Conservation (phyloP, 2,797 vertebrate species). For the Hozukius guyotensis region DNA sequence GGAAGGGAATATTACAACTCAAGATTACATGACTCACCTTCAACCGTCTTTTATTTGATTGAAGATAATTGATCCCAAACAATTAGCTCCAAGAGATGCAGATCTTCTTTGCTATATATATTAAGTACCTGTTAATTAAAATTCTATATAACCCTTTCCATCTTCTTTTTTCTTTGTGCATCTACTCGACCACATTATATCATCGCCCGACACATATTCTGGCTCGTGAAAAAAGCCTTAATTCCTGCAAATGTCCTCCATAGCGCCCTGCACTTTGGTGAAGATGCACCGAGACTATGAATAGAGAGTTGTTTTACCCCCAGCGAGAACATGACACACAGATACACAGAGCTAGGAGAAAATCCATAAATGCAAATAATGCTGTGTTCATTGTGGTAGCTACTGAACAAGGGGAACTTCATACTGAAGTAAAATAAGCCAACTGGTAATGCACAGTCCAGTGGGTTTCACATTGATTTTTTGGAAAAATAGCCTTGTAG, state of each 20-base stretch:
- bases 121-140: not conserved
- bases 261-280: not conserved
- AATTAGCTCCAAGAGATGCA: not conserved
- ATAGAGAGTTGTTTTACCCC: slow-evolving; percentile 29
- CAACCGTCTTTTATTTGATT: not conserved
- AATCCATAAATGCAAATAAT: slow-evolving; percentile 74
- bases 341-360: slow-evolving; percentile 23
- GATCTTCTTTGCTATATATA: not conserved
- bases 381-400: slow-evolving; percentile 46
- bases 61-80: not conserved
- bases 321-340: slow-evolving; percentile 35
- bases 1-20: not conserved
- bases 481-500: slow-evolving; percentile 19
- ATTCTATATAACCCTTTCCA: not conserved
- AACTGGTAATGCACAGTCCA: slow-evolving; percentile 42
- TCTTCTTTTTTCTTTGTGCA: not conserved
- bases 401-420: slow-evolving; percentile 31
- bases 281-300: slow-evolving; percentile 13
- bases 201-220: not conserved
- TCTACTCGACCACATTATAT: not conserved
- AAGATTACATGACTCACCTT: slow-evolving; percentile 2
- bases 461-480: slow-evolving; percentile 62
- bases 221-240: not conserved
- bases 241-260: not conserved
- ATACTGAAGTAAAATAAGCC: slow-evolving; percentile 52